A percentile compares a stretch with the other conserved stretches of the same genome.
Conservation (phyloP, 1,140 invertebrate species). For the Trypoxylus dichotomus region DNA sequence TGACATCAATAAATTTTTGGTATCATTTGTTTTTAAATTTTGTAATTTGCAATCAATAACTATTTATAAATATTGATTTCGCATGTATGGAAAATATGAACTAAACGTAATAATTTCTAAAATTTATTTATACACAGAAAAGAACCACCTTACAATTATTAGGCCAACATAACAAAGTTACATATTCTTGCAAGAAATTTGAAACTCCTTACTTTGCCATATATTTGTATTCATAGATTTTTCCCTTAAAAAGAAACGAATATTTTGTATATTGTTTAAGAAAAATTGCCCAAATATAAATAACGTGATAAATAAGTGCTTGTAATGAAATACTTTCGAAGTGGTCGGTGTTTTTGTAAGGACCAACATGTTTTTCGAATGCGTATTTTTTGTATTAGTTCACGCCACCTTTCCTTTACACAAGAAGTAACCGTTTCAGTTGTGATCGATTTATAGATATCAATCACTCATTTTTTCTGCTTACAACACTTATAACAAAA, state of each 20-base stretch:
- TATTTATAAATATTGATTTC: too few species aligned
- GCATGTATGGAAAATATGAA: too few species aligned
- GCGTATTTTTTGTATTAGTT: neutral
- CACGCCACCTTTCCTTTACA: neutral
- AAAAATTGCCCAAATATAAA: constrained; percentile 29
- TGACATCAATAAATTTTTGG: too few species aligned
- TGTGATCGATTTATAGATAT: neutral
- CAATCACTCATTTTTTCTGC: neutral
- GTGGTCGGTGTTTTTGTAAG: constrained; percentile 34
- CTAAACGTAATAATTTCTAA: too few species aligned
- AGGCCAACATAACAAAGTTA: neutral
- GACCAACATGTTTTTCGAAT: neutral
- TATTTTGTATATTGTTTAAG: constrained; percentile 27
- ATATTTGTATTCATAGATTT: neutral
- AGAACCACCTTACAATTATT: too few species aligned
- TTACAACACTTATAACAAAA: neutral
- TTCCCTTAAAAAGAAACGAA: neutral
- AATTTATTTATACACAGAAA: too few species aligned
- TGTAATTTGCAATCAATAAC: too few species aligned
- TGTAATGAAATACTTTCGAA: constrained; percentile 27
- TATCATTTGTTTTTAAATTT: too few species aligned
- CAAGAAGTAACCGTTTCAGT: neutral
- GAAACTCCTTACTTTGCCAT: neutral
- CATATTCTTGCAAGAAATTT: constrained; percentile 1
- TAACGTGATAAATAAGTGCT: constrained; percentile 39